These are phyloP conservation scores for Notodonta ziczac DNA, from an alignment of 2,888 invertebrate genomes.

Conservation along the genomic window DNA sequence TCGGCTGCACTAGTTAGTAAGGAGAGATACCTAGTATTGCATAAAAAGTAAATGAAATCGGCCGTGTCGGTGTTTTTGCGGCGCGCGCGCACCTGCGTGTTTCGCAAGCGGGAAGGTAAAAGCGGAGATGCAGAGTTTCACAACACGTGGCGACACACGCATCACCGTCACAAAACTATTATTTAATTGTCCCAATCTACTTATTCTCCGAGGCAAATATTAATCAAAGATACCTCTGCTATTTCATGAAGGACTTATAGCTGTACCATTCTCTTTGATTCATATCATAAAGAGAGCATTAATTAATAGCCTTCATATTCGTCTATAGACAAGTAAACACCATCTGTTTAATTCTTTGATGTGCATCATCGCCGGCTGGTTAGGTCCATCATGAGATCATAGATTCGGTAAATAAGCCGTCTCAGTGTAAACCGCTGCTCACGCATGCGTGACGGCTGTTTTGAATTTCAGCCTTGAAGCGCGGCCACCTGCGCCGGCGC, in stretches of 20 bases:
- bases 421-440: conserved; percentile 67
- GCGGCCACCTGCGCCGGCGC: conserved; percentile 86
- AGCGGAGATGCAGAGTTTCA: conserved; percentile 82
- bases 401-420: conserved; percentile 55
- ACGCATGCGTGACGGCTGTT: conserved; percentile 83
- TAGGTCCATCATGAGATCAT: conserved; percentile 24
- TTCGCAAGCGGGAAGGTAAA: conserved; percentile 83
- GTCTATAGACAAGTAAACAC: conserved; percentile 7
- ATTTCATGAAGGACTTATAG: not conserved
- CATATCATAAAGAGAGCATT: not conserved
- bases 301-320: conserved; percentile 6
- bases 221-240: not conserved
- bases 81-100: conserved; percentile 85
- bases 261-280: not conserved
- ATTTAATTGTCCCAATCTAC: conserved; percentile 18
- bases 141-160: conserved; percentile 69
- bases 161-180: conserved; percentile 43
- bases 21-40: conserved; percentile 63
- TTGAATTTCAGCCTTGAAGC: conserved; percentile 85
- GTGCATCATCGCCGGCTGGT: conserved; percentile 9
- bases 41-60: conserved; percentile 82
- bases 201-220: conserved; percentile 1
- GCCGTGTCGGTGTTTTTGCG: conserved; percentile 78
- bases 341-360: conserved; percentile 3
- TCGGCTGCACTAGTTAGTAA: conserved; percentile 29